A percentile compares a stretch with the other conserved stretches of the same genome.
Conservation (phyloP, 2,888 invertebrate species). For the Melinaea menophilus region DNA sequence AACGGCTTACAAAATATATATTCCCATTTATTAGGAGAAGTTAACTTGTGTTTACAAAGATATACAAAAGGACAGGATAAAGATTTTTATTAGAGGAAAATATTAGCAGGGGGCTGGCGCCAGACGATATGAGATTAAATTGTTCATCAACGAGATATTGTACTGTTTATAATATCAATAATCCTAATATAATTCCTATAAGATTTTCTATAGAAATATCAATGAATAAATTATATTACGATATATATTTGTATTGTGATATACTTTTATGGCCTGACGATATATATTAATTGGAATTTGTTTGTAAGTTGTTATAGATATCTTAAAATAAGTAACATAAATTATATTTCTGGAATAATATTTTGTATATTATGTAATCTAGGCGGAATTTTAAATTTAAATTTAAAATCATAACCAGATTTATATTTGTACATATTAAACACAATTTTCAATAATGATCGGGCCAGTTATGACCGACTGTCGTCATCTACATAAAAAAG, state of each 20-base stretch:
- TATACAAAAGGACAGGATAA: slow-evolving; percentile 24
- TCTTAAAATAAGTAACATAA: no score
- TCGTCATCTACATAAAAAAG: no score
- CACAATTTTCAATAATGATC: no score
- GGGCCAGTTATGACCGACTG: no score
- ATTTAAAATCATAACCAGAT: no score
- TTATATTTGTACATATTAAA: no score
- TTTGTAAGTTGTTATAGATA: no score
- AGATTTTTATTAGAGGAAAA: slow-evolving; percentile 26
- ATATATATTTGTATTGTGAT: background rate
- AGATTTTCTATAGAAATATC: background rate
- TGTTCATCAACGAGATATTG: slow-evolving; percentile 12
- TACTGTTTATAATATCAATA: background rate
- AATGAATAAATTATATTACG: slow-evolving; percentile 1
- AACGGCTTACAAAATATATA: background rate
- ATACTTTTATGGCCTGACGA: no score
- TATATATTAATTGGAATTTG: no score
- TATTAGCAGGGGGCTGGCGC: slow-evolving; percentile 33
- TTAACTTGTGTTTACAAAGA: slow-evolving; percentile 27
- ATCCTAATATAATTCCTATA: background rate
- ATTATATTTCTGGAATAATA: no score
- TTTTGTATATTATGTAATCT: no score
- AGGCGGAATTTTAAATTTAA: no score
- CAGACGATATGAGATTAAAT: slow-evolving; percentile 17
- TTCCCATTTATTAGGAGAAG: slow-evolving; percentile 25